These are phyloP conservation scores for Mythimna impura DNA, from an alignment of 2,888 invertebrate genomes.

Conservation along the genomic window DNA sequence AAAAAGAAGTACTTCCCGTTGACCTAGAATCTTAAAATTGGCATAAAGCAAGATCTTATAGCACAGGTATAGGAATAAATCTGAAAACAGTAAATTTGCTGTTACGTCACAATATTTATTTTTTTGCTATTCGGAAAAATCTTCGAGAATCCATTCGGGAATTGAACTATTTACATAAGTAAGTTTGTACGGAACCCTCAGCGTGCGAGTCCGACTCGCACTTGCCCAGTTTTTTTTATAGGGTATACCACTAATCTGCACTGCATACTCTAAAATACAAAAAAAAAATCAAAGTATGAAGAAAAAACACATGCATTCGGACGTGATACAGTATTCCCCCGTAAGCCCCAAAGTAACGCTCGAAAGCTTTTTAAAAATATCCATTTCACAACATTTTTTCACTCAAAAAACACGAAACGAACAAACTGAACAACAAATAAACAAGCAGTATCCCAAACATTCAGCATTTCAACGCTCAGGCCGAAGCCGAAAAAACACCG, in stretches of 20 bases:
- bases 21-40: too few relatives aligned
- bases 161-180: too few relatives aligned
- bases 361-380: conserved; percentile 55
- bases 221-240: neutral
- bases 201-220: too few relatives aligned
- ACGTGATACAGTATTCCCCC: conserved; percentile 1
- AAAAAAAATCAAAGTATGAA: neutral
- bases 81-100: too few relatives aligned
- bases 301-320: conserved; percentile 24
- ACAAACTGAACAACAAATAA: conserved; percentile 57
- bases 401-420: conserved; percentile 41
- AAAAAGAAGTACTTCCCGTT: too few relatives aligned
- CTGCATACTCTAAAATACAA: neutral
- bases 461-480: conserved; percentile 53
- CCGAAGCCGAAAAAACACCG: conserved; percentile 54
- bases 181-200: too few relatives aligned
- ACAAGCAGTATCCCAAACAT: conserved; percentile 54
- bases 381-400: conserved; percentile 45
- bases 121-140: too few relatives aligned
- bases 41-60: too few relatives aligned
- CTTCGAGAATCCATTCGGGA: too few relatives aligned
- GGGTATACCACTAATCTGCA: neutral
- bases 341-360: conserved; percentile 31
- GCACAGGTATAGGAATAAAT: too few relatives aligned
- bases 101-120: too few relatives aligned